Percentiles rank a stretch among this genome's conserved stretches.
These are phyloP conservation scores for Enteromius afrohamiltoni DNA, from an alignment of 2,797 vertebrate species.

Conservation along the genomic window DNA sequence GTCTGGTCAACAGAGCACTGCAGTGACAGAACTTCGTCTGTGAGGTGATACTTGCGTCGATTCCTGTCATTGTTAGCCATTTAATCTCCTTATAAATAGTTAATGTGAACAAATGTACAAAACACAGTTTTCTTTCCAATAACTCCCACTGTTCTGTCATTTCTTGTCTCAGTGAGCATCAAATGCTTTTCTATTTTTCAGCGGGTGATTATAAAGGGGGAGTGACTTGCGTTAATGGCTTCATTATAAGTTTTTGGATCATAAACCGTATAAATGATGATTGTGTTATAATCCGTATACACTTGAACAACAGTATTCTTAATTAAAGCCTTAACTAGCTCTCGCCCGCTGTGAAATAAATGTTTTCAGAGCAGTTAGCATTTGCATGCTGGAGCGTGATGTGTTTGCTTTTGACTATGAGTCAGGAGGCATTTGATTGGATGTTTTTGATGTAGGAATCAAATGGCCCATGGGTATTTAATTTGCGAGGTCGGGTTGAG, in stretches of 20 bases:
- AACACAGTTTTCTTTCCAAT: neutral
- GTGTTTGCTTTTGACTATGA: conserved; percentile 7
- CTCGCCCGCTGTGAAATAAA: conserved; percentile 36
- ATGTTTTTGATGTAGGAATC: conserved; percentile 2
- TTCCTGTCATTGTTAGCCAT: conserved; percentile 8
- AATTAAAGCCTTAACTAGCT: conserved; percentile 50
- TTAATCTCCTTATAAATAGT: conserved; percentile 28
- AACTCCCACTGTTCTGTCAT: conserved; percentile 34
- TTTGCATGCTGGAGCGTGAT: neutral
- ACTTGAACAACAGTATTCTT: conserved; percentile 49
- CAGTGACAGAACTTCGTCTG: neutral
- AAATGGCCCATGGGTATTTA: neutral
- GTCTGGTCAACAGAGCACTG: conserved; percentile 13
- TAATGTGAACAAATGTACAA: conserved; percentile 26
- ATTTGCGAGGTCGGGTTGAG: neutral
- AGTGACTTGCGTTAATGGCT: conserved; percentile 43
- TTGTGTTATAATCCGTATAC: conserved; percentile 45
- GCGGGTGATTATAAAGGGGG: conserved; percentile 40
- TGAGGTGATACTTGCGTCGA: conserved; percentile 9
- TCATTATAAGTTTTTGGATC: conserved; percentile 55
- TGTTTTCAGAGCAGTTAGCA: conserved; percentile 35
- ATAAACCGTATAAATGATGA: conserved; percentile 54
- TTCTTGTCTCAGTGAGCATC: conserved; percentile 45
- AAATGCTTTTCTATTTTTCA: conserved; percentile 32
- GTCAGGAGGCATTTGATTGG: conserved; percentile 15